phyloP scores from a whole-genome alignment of 2,113 vertebrate species.

The Lagopus leucura region DNA sequence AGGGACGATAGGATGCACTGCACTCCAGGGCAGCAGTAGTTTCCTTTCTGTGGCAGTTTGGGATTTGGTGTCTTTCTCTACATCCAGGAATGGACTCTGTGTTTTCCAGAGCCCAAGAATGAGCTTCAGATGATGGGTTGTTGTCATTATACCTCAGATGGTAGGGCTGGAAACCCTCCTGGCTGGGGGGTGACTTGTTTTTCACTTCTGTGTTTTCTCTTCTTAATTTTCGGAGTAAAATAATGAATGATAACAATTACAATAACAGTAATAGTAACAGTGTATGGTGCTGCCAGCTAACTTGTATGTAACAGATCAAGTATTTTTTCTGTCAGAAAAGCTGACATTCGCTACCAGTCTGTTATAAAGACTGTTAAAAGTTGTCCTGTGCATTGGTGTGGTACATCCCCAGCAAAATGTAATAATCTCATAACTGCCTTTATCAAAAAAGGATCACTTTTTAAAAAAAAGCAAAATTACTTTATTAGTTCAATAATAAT shows the following conservation, averaged over 20 bases:
- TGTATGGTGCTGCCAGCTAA: neutral
- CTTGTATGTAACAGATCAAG: neutral
- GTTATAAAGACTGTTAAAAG: slow-evolving; percentile 43
- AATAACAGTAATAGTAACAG: neutral
- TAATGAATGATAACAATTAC: neutral
- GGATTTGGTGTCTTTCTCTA: neutral
- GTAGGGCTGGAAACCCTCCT: neutral
- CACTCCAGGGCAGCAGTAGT: neutral
- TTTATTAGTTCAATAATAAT: slow-evolving; percentile 88
- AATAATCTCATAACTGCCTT: slow-evolving; percentile 79
- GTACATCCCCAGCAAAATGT: slow-evolving; percentile 70
- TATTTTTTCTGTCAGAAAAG: neutral
- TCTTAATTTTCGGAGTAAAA: neutral
- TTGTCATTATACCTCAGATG: neutral
- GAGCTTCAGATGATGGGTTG: neutral
- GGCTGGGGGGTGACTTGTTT: neutral
- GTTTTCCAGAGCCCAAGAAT: neutral
- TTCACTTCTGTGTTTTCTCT: neutral
- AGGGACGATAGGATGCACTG: neutral
- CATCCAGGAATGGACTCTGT: neutral
- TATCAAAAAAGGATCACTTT: slow-evolving; percentile 75
- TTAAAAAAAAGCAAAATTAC: slow-evolving; percentile 77
- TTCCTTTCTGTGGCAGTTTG: neutral
- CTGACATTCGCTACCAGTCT: slow-evolving; percentile 9
- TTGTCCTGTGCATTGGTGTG: slow-evolving; percentile 58